Base-by-base conservation (phyloP, 2,113 vertebrate species). In the Nibea coibor region DNA sequence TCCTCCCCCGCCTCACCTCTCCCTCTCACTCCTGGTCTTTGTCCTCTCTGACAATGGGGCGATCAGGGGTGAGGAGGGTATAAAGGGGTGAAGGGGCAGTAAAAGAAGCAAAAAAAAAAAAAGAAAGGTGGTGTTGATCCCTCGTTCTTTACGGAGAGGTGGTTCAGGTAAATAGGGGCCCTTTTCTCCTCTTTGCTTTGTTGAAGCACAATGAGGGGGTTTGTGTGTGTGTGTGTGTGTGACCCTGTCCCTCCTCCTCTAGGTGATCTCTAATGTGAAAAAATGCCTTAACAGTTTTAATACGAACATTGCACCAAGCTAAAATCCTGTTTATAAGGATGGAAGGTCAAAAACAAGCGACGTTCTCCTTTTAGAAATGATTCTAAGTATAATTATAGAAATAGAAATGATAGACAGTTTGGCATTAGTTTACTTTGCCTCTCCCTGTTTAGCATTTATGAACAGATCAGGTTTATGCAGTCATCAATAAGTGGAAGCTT, bases 111-210 rank as follows among this genome's bases (percentile, higher is more conserved):
- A 35, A 77, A 75, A 22, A 35, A 77, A 75, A 22, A 63, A 89
- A 87, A 87, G 80, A 83, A 89, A 89, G 87, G 85, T 89, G 86
- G 73, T 87, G 91, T 84, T 91, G 87, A 93, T 77, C 84, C 76
- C 73, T 86, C 80, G 64, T 85, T 92, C 86, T 92, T 93, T 85
- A 91, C 78, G 85, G 85, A 88, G 88, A 89, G 76, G 80, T 89
- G 90, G 61, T 92, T 91, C 91, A 93, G 92, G 92, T 92, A 92
- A 92, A 93, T 89, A 81, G 85, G 63, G 73, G 75, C 54, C 69
- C 73, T 89, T 88, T 88, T 15, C 64, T 81, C 75, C 19, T 8
- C 72, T 68, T 68, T 67, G 89, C 88, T 92, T 93, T 92, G 90
- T 93, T 82, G 42, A 78, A 62, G 82, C 81, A 92, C 89, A 91